Percentiles rank a stretch among this genome's conserved stretches.
phyloP scores from a whole-genome alignment of 1,140 invertebrate genomes.

The Ceratina australensis region DNA sequence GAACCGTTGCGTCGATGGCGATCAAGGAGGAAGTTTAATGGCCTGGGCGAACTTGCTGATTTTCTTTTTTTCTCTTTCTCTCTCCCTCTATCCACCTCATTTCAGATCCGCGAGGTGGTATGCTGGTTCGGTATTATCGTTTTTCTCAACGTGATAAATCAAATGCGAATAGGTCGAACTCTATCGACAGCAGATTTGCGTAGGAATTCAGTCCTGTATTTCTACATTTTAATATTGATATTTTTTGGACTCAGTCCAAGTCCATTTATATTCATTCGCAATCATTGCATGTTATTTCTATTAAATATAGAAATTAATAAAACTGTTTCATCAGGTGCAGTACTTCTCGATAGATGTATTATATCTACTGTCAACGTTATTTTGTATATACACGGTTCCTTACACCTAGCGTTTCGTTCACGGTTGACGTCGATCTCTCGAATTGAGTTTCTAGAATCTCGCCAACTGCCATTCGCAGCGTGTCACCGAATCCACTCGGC shows the following conservation, averaged over 20 bases:
- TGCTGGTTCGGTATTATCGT: conserved; percentile 4
- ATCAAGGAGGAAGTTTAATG: conserved; percentile 7
- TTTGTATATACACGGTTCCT: no score
- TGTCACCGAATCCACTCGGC: neutral
- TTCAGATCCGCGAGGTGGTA: neutral
- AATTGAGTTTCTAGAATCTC: neutral
- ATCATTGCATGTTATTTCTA: no score
- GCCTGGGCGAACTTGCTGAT: neutral
- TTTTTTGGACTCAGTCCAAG: no score
- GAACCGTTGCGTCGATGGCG: neutral
- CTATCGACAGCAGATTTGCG: neutral
- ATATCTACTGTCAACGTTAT: no score
- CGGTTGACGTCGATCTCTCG: neutral
- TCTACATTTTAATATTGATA: no score
- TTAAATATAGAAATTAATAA: no score
- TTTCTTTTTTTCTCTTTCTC: neutral
- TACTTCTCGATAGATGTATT: no score
- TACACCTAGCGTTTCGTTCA: neutral
- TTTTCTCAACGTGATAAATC: neutral
- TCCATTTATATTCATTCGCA: no score
- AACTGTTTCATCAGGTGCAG: no score
- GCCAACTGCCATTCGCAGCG: neutral
- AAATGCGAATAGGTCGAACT: conserved; percentile 4
- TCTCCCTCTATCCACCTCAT: no score
- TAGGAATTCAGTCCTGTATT: neutral